Evolutionary conservation across 2,888 invertebrate species (phyloP), one percentile per base, ranked within the genome.

Genomic region (Leucoptera coffeella): DNA sequence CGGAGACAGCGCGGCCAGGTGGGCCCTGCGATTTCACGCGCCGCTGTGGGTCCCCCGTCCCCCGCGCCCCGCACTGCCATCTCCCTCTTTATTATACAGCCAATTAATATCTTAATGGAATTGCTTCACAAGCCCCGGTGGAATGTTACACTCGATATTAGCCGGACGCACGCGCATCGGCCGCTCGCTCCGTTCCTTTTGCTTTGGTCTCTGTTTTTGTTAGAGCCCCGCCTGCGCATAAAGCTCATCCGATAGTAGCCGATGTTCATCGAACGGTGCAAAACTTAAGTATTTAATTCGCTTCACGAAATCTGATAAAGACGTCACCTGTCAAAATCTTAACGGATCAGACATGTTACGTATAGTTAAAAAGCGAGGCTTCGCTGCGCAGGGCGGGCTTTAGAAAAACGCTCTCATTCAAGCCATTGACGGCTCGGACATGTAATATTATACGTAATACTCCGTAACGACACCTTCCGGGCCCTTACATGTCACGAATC

Each of bases 391-490:
- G 26, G 20, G 19, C 14, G 15, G 23, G n/a, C 24, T 22, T 14
- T 20, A 13, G 12, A 28, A 28, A 28, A 23, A 26, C 29, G 28
- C 25, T 17, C 26, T 15, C 23, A 28, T 20, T 27, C 12, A n/a
- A n/a, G n/a, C 25, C 19, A 30, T 32, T 28, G 26, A 27, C 29
- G 32, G 12, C 20, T 32, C 35, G 34, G 36, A 37, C 47, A 58
- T 60, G 60, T 12, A 9, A 21, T 61, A 57, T 58, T 50, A 56
- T 58, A 50, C 43, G 40, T 62, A 61, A 64, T 49, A 37, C 41
- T 40, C 57, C 69, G 57, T 62, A 57, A 53, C 64, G 57, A 64
- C 61, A 65, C 64, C 67, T 69, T 69, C 69, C 67, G 67, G 33
- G 65, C 50, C 51, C 59, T 54, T 58, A 9, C 9, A 17, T 17